Percentiles rank a stretch among this genome's conserved stretches.
phyloP scores from a whole-genome alignment of 1,140 invertebrate species.

The Zaprionus davidi region DNA sequence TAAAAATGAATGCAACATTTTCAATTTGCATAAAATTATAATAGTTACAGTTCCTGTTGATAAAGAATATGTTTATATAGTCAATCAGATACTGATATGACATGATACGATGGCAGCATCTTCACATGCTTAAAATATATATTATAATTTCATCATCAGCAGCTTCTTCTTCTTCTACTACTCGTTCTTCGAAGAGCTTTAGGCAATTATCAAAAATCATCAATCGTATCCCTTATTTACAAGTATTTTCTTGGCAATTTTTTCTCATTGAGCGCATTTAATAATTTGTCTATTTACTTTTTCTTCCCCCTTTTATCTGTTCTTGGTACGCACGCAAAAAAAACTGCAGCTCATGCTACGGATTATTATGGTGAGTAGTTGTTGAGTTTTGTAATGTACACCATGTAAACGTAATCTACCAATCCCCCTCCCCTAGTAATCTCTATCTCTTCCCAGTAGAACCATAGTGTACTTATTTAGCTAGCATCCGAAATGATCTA shows the following conservation, averaged over 20 bases:
- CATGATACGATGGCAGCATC: background rate
- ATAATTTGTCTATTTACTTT: constrained; percentile 82
- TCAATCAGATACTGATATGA: background rate
- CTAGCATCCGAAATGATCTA: background rate
- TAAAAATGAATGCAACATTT: background rate
- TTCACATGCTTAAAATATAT: background rate
- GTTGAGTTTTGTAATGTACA: constrained; percentile 78
- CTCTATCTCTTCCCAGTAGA: constrained; percentile 1
- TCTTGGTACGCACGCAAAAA: constrained; percentile 81
- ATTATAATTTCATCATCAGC: background rate
- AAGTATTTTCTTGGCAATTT: constrained; percentile 16
- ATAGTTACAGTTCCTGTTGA: too few species aligned
- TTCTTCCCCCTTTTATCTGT: constrained; percentile 71
- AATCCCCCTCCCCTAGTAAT: background rate
- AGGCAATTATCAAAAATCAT: background rate
- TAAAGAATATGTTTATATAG: background rate
- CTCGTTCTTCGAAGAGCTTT: background rate
- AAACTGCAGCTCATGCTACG: constrained; percentile 94
- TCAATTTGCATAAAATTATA: too few species aligned
- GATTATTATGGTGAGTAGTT: constrained; percentile 99
- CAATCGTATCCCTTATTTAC: constrained; percentile 1
- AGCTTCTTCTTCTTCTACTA: constrained; percentile 5
- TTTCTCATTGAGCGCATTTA: constrained; percentile 65
- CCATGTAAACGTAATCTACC: constrained; percentile 16
- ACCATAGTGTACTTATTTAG: background rate